Evolutionary conservation across 1,140 invertebrate species (phyloP).

Genomic region (Mactra quadrangularis): DNA sequence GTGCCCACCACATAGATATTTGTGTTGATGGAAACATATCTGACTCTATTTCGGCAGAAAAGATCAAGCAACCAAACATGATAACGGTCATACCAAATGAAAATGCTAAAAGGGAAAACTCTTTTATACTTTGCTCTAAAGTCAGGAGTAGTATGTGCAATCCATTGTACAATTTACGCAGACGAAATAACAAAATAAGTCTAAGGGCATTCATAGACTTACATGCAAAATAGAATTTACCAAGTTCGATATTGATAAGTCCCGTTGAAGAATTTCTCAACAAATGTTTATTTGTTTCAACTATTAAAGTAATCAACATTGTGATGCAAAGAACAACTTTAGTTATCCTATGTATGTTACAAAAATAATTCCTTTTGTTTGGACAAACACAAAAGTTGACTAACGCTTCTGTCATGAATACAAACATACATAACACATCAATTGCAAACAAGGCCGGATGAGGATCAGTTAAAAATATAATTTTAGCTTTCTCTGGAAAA

Average conservation of each 20-base stretch:
- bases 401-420: slow-evolving; percentile 1
- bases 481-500: no score
- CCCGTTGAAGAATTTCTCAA: neutral
- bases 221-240: neutral
- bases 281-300: neutral
- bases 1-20: slow-evolving; percentile 97
- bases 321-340: neutral
- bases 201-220: neutral
- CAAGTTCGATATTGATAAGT: neutral
- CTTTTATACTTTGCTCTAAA: slow-evolving; percentile 7
- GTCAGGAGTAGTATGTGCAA: slow-evolving; percentile 6
- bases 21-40: slow-evolving; percentile 89
- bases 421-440: slow-evolving; percentile 1
- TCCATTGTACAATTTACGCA: slow-evolving; percentile 1
- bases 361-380: neutral
- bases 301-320: neutral
- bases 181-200: slow-evolving; percentile 7
- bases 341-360: neutral
- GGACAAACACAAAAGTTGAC: slow-evolving; percentile 10
- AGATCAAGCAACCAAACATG: slow-evolving; percentile 86
- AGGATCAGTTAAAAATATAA: no score
- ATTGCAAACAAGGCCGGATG: no score
- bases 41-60: slow-evolving; percentile 65
- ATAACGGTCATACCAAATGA: slow-evolving; percentile 3
- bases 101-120: slow-evolving; percentile 1